Conservation (phyloP, 2,888 invertebrate species). For the Andrena dorsata region DNA sequence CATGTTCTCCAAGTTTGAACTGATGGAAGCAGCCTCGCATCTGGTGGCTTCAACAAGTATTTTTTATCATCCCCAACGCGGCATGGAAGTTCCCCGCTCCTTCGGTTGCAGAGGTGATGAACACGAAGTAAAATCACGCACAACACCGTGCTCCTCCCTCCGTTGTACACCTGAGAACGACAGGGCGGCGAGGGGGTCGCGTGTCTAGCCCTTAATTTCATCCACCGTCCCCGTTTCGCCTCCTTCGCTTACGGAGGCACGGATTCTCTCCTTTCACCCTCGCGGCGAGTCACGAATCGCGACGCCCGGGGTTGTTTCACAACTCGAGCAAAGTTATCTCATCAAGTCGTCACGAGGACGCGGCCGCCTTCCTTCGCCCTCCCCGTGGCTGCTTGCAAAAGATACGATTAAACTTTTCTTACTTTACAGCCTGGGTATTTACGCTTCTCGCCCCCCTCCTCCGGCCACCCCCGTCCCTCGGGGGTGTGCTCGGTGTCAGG, state of each 20-base stretch:
- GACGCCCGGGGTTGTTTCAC: slow-evolving; percentile 73
- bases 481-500: slow-evolving; percentile 49
- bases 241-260: slow-evolving; percentile 49
- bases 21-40: too few relatives aligned
- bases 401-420: slow-evolving; percentile 72
- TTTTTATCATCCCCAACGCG: slow-evolving; percentile 6
- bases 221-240: slow-evolving; percentile 36
- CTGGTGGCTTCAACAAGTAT: slow-evolving; percentile 44
- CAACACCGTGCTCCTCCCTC: slow-evolving; percentile 28
- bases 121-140: slow-evolving; percentile 54
- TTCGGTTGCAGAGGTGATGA: slow-evolving; percentile 5
- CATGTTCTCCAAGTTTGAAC: too few relatives aligned
- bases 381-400: slow-evolving; percentile 39
- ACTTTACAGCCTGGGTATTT: slow-evolving; percentile 50
- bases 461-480: slow-evolving; percentile 3
- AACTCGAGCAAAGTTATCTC: slow-evolving; percentile 77
- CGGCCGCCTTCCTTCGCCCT: slow-evolving; percentile 3
- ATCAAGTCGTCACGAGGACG: slow-evolving; percentile 78
- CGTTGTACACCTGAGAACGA: slow-evolving; percentile 60
- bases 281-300: slow-evolving; percentile 72
- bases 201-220: slow-evolving; percentile 65
- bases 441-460: slow-evolving; percentile 29
- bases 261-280: slow-evolving; percentile 69
- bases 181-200: slow-evolving; percentile 65
- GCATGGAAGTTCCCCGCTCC: slow-evolving; percentile 7